Evolutionary conservation across 2,113 vertebrate genomes (phyloP).

Genomic region (Calyptommatus sinebrachiatus): DNA sequence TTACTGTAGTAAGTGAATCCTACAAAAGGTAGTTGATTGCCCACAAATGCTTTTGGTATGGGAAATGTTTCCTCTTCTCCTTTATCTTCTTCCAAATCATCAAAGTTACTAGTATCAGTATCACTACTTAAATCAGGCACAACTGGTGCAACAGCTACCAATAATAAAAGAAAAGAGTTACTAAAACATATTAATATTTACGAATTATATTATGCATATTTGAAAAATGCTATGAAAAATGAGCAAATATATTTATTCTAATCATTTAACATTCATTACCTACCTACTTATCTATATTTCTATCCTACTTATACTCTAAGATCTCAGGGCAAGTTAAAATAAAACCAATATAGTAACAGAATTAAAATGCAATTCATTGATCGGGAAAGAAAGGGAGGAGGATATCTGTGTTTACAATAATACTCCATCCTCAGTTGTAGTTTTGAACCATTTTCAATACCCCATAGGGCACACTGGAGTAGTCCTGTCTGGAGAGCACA

Average conservation of each 20-base stretch:
- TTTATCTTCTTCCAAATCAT: conserved; percentile 96
- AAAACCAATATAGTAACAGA: no score
- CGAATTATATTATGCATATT: background rate
- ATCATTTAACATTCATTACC: background rate
- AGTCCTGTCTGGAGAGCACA: no score
- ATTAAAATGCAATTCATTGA: no score
- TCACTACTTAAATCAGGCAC: conserved; percentile 97
- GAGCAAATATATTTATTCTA: background rate
- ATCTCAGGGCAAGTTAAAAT: no score
- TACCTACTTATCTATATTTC: no score
- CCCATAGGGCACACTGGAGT: no score
- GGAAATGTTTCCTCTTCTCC: conserved; percentile 98
- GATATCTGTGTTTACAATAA: no score
- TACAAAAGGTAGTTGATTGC: conserved; percentile 97
- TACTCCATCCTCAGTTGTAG: no score
- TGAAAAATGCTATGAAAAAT: background rate
- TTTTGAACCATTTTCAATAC: no score
- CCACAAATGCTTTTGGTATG: conserved; percentile 97
- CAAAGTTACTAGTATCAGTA: conserved; percentile 98
- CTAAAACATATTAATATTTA: background rate
- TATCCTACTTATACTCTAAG: no score
- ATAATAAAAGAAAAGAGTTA: conserved; percentile 8
- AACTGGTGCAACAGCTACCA: conserved; percentile 91
- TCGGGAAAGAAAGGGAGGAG: no score
- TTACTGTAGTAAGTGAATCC: conserved; percentile 98